Evolutionary conservation across 35 echinoderm and acorn worm genomes (phyloP).

Genomic region (Holothuria glaberrima): DNA sequence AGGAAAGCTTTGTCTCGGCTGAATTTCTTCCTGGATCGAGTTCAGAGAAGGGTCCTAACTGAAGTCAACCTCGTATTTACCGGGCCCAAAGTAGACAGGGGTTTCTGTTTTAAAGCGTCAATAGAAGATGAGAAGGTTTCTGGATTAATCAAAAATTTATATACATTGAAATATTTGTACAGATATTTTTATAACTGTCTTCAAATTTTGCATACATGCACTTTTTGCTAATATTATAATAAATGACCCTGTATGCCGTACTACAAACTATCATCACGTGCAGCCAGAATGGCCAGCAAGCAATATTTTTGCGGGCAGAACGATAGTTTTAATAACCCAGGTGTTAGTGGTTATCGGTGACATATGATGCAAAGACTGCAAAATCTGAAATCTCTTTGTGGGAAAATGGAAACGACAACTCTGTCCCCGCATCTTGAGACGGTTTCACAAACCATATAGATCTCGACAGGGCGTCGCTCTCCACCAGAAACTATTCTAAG

Average conservation of each 20-base stretch:
- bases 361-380: not conserved
- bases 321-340: not conserved
- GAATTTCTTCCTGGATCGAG: too few species aligned
- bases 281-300: not conserved
- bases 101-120: too few species aligned
- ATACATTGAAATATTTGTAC: too few species aligned
- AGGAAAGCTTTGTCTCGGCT: too few species aligned
- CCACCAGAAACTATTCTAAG: not conserved
- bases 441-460: not conserved
- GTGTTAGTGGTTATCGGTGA: constrained; percentile 19
- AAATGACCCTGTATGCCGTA: not conserved
- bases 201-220: too few species aligned
- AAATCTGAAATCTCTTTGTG: not conserved
- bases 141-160: too few species aligned
- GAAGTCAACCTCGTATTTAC: too few species aligned
- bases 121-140: too few species aligned
- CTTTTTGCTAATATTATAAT: too few species aligned
- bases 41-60: too few species aligned
- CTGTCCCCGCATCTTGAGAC: not conserved
- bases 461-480: not conserved
- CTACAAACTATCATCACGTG: not conserved
- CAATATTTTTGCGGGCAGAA: not conserved
- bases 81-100: too few species aligned
- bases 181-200: too few species aligned
- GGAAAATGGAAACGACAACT: constrained; percentile 1